Evolutionary conservation across 2,888 invertebrate species (phyloP).

Genomic region (Apodemia mormo): DNA sequence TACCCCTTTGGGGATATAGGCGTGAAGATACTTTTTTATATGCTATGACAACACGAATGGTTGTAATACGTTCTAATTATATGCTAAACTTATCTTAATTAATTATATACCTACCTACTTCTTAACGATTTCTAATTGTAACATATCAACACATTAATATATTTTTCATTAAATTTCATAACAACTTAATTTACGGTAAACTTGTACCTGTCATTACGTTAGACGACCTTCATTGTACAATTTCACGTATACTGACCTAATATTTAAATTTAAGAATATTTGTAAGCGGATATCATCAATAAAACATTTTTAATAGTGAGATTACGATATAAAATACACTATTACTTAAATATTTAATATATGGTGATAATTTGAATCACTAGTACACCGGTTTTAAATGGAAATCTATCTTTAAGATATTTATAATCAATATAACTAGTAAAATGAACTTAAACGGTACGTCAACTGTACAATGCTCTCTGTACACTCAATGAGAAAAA

Average conservation of each 20-base stretch:
- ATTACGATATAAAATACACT: conserved; percentile 13
- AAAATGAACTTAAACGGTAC: conserved; percentile 37
- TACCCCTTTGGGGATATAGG: too few species aligned
- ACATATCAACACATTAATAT: not conserved
- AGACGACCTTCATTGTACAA: conserved; percentile 11
- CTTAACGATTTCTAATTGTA: too few species aligned
- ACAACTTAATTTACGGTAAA: conserved; percentile 5
- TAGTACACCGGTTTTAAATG: conserved; percentile 30
- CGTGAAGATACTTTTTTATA: too few species aligned
- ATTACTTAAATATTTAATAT: conserved; percentile 14
- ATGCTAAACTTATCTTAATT: too few species aligned
- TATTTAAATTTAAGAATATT: conserved; percentile 9
- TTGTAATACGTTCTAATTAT: too few species aligned
- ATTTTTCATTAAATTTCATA: conserved; percentile 6
- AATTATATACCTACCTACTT: too few species aligned
- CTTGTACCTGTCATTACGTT: not conserved
- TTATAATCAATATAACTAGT: conserved; percentile 36
- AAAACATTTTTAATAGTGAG: conserved; percentile 15
- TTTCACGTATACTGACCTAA: conserved; percentile 11
- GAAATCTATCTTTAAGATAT: conserved; percentile 34
- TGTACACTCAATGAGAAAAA: conserved; percentile 27
- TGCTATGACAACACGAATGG: too few species aligned
- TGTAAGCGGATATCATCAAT: conserved; percentile 13
- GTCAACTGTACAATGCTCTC: conserved; percentile 37
- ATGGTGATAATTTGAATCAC: conserved; percentile 9